These are phyloP conservation scores for Anomalospiza imberbis DNA, from an alignment of 2,797 vertebrate genomes.

Conservation along the genomic window DNA sequence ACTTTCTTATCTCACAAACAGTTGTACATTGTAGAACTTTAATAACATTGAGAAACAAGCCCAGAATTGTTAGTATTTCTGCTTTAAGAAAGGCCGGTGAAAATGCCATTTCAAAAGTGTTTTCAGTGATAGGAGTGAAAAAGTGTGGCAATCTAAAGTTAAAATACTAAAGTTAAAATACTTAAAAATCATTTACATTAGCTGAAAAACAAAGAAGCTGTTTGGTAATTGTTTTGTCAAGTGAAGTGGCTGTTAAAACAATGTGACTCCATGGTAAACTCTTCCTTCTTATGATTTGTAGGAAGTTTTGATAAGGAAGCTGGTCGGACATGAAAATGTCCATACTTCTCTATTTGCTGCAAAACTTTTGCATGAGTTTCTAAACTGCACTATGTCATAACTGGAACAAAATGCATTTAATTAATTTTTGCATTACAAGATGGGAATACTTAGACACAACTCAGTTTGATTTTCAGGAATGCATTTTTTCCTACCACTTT, in stretches of 20 bases:
- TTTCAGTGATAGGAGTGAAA: neutral
- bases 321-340: neutral
- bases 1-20: neutral
- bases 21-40: slow-evolving; percentile 12
- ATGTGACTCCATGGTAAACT: neutral
- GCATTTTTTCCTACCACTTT: neutral
- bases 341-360: neutral
- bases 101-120: neutral
- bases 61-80: slow-evolving; percentile 14
- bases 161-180: neutral
- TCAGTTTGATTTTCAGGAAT: neutral
- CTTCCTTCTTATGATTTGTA: neutral
- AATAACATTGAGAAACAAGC: slow-evolving; percentile 4
- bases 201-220: slow-evolving; percentile 1
- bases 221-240: neutral
- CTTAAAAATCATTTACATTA: neutral
- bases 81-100: neutral
- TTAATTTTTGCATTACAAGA: neutral
- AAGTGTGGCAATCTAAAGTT: neutral
- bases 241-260: neutral
- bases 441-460: neutral
- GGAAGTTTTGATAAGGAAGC: neutral
- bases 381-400: neutral
- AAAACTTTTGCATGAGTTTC: neutral
- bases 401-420: neutral